A percentile compares a stretch with the other conserved stretches of the same genome.
These are phyloP conservation scores for Noctua janthe DNA, from an alignment of 2,888 invertebrate genomes.

Conservation along the genomic window DNA sequence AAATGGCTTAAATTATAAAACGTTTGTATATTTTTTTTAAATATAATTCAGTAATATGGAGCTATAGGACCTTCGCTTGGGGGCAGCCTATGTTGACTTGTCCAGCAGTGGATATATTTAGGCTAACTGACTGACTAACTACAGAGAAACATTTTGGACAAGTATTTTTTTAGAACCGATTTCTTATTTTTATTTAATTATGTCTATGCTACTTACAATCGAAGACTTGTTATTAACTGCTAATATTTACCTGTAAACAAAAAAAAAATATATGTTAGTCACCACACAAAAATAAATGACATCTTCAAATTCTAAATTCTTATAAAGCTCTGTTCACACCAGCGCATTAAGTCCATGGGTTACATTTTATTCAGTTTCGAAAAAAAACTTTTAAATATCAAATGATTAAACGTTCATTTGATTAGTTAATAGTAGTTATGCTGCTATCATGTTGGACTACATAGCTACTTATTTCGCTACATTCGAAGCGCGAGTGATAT, in stretches of 20 bases:
- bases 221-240: background rate
- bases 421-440: background rate
- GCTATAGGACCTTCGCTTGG: background rate
- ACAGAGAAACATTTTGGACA: background rate
- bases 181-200: too few relatives aligned
- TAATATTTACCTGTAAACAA: conserved; percentile 62
- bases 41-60: background rate
- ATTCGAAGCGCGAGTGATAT: conserved; percentile 9
- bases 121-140: background rate
- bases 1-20: too few relatives aligned
- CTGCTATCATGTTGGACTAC: background rate
- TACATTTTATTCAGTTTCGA: background rate
- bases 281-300: background rate
- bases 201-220: conserved; percentile 14
- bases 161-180: too few relatives aligned
- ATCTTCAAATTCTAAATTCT: background rate
- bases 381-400: background rate
- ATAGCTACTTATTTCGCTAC: conserved; percentile 13
- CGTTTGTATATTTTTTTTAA: too few relatives aligned
- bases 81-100: background rate
- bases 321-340: conserved; percentile 7
- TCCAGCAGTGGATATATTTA: background rate
- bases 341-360: background rate
- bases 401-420: background rate
- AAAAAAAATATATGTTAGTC: conserved; percentile 27